phyloP scores from a whole-genome alignment of 2,888 invertebrate species.

The Julus scanicus region DNA sequence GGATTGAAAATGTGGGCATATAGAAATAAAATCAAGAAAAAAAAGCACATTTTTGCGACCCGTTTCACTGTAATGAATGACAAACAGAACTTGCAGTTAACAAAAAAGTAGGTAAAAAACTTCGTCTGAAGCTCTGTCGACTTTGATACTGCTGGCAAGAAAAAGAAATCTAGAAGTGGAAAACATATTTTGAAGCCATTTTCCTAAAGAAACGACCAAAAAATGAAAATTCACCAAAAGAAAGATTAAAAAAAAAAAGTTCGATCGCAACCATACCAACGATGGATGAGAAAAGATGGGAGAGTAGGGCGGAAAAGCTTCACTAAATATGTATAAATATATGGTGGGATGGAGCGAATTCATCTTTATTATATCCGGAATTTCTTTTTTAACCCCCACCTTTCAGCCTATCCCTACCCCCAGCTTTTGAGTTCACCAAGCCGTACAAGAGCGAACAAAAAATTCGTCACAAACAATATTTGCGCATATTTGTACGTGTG shows the following conservation, averaged over 20 bases:
- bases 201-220: not conserved
- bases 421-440: not conserved
- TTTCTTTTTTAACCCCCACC: constrained; percentile 37
- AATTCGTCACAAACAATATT: not conserved
- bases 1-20: not conserved
- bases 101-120: not conserved
- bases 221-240: constrained; percentile 12
- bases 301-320: not conserved
- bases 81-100: constrained; percentile 8
- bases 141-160: not conserved
- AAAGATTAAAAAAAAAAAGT: not conserved
- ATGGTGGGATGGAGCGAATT: constrained; percentile 5
- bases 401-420: not conserved
- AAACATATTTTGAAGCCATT: not conserved
- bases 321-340: constrained; percentile 14
- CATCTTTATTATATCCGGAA: constrained; percentile 43
- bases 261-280: not conserved
- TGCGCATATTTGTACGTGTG: constrained; percentile 35
- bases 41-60: not conserved
- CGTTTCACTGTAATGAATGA: constrained; percentile 20
- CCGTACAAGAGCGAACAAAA: not conserved
- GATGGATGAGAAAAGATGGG: constrained; percentile 17
- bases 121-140: not conserved
- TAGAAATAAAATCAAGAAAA: not conserved
- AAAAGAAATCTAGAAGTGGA: not conserved